These are phyloP conservation scores for Dinomys branickii DNA, from an alignment of 2,113 vertebrate species.

Conservation along the genomic window DNA sequence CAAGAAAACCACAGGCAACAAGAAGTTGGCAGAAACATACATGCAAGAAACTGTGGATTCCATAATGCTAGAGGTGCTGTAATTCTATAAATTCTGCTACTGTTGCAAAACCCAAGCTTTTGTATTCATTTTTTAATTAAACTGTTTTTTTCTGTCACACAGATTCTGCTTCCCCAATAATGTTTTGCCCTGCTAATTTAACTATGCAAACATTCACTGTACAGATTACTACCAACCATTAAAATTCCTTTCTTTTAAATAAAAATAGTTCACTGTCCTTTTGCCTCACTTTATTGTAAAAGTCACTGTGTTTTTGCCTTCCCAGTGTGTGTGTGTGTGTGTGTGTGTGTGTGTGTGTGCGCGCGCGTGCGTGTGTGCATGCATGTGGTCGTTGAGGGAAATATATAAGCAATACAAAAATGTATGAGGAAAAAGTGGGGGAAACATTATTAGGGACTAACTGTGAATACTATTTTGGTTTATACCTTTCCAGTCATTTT, in stretches of 20 bases:
- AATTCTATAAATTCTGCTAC: conserved; percentile 65
- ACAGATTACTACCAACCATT: conserved; percentile 41
- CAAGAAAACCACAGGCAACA: conserved; percentile 71
- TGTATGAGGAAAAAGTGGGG: background rate
- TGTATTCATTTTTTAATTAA: conserved; percentile 68
- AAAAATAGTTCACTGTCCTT: background rate
- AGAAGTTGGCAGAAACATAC: conserved; percentile 69
- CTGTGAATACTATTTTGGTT: background rate
- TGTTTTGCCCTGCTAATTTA: conserved; percentile 49
- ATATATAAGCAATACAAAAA: background rate
- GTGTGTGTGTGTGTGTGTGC: no score
- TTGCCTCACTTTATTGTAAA: conserved; percentile 27
- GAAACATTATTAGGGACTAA: background rate
- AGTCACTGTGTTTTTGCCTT: no score
- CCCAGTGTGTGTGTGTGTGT: background rate
- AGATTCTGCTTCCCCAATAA: conserved; percentile 1
- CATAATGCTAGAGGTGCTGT: conserved; percentile 68
- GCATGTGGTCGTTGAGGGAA: background rate
- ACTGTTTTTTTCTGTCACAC: conserved; percentile 21
- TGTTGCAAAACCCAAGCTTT: conserved; percentile 64
- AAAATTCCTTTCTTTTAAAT: conserved; percentile 50
- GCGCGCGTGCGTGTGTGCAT: background rate
- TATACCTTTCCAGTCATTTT: background rate
- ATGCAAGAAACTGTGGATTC: conserved; percentile 60
- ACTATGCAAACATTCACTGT: conserved; percentile 42